Base-by-base conservation (phyloP, 2,113 vertebrate genomes). In the Clinocottus analis region DNA sequence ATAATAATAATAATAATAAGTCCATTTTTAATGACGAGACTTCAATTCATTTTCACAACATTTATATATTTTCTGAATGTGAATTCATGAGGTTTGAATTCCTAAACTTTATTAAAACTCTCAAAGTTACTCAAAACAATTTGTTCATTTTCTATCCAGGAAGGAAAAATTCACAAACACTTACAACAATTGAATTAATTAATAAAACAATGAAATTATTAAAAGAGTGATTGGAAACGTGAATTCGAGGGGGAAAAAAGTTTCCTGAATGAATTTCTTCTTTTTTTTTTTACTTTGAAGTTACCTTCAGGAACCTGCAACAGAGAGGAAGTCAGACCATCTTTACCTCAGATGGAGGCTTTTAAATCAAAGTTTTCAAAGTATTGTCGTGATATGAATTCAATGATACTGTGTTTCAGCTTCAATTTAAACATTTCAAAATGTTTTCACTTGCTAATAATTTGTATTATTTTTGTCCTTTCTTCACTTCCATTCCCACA, bases 401-500 rank as follows among this genome's bases (percentile, higher is more conserved):
- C 43, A 29, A 3, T 2, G 14, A 11, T 29, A 29, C 39, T 5
- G 16, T 1, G 25, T n/a, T 37, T 31, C 2, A 31, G 9, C 11
- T 49, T 49, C 8, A 25, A 25, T 35, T 31, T 65, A 3, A 14
- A 1, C 23, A 25, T 35, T 68, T 68, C 21, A n/a, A 31, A 43
- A n/a, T 23, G 3, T 11, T 7, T 19, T 56, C 0, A 70, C 39
- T 41, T 39, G n/a, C n/a, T 6, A 37, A 41, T 45, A 23, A 29
- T 64, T 65, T 33, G 1, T 21, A 2, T 51, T 35, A 58, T 11
- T 58, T 41, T 21, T 62, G 63, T 19, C 69, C 2, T 47, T 59
- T 60, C 17, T 71, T 59, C 49, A 55, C 53, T 35, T 68, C 60
- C 31, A 45, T 4, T 12, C 23, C 55, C 27, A 81, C 19, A 69